Base-by-base conservation (phyloP, 2,888 invertebrate genomes). In the Hedychridium roseum region DNA sequence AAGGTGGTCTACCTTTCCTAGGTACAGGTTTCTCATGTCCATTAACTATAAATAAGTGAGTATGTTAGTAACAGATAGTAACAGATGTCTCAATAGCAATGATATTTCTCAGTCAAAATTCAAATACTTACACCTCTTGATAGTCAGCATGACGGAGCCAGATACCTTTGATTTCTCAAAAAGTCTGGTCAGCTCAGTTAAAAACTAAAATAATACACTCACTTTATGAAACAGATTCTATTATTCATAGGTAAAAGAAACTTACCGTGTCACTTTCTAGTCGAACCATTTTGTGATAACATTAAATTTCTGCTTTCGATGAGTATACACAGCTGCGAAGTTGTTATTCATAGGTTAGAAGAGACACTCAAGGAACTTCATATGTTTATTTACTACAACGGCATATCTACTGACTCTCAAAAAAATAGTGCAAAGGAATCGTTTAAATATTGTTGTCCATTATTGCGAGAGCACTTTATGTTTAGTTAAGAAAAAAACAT, bases 71-170 rank as follows among this genome's bases (percentile, higher is more conserved):
- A 7, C 4, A 15, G 9, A 32, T 39, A 12, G 5, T 26, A 15
- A 30, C 21, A 21, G 28, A 15, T 18, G 40, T 28, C 17, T 16
- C 11, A 50, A 34, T 37, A 39, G 47, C 38, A 36, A 26, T 26
- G 15, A 43, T 14, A 23, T 6, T 20, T 15, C 2, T 16, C 7
- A 15, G 23, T 37, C 16, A 2, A 26, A 18, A 27, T 2, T 3
- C 12, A 11, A 17, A 15, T 63, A 86, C 91, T 88, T 85, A 94
- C 94, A 97, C 84, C 92, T 86, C 82, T 97, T 97, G 85, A 97
- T 94, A 30, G 94, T 93, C 79, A 97, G 86, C 27, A 87, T 87
- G 37, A 97, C 89, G 34, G 92, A 88, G 39, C 94, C 93, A 57
- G 86, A 83, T 46, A 81, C 74, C 67, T 90, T 88, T n/a, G 93